Percentiles rank a stretch among this genome's conserved stretches.
Evolutionary conservation across 2,113 vertebrate genomes (phyloP).

Genomic region (Orthonyx spaldingii): DNA sequence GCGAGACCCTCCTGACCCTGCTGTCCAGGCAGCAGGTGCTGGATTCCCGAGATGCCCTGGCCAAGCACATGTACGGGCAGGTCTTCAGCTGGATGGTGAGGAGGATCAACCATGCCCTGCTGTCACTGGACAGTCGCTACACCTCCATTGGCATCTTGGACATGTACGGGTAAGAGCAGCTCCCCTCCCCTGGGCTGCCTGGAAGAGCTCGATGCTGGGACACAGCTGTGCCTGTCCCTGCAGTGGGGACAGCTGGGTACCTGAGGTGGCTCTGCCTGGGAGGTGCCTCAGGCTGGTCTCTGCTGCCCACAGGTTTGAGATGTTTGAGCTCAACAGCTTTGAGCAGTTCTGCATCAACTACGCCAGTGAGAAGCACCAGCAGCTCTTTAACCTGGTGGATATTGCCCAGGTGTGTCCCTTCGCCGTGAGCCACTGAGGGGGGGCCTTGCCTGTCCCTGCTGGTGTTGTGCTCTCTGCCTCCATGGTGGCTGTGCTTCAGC

Average conservation of each 20-base stretch:
- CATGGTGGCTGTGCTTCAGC: background rate
- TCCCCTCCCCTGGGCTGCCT: background rate
- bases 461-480: background rate
- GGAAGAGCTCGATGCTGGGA: background rate
- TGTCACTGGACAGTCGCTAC: constrained; percentile 19
- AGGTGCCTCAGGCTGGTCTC: background rate
- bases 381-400: constrained; percentile 84
- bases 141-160: constrained; percentile 77
- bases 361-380: constrained; percentile 90
- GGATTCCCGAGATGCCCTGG: constrained; percentile 69
- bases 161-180: constrained; percentile 70
- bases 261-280: background rate
- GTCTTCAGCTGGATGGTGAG: constrained; percentile 75
- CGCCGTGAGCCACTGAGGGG: background rate
- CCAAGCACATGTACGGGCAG: constrained; percentile 75
- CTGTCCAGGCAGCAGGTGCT: constrained; percentile 70
- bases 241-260: background rate
- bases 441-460: background rate
- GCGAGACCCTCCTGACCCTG: constrained; percentile 73
- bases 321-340: constrained; percentile 81
- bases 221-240: background rate
- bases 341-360: constrained; percentile 96
- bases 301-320: constrained; percentile 72
- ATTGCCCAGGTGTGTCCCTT: background rate
- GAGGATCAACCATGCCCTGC: constrained; percentile 72